Conservation (phyloP, 1,140 invertebrate genomes). For the Heliothis virescens region DNA sequence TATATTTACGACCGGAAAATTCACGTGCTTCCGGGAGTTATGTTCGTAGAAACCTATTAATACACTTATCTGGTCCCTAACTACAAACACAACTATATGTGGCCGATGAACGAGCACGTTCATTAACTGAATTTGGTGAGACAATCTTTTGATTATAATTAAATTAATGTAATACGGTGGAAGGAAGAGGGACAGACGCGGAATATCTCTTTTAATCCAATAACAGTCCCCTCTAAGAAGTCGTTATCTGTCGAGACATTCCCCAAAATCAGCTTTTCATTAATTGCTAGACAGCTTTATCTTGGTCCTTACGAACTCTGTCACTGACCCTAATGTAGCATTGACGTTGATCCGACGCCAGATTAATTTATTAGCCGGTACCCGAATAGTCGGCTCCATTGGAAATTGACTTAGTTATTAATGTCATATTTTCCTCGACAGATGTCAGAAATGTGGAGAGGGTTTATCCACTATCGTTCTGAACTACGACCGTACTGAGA, state of each 20-base stretch:
- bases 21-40: conserved; percentile 14
- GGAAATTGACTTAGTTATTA: conserved; percentile 68
- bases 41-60: conserved; percentile 2
- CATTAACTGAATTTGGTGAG: conserved; percentile 13
- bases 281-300: conserved; percentile 70
- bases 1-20: conserved; percentile 28
- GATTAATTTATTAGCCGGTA: conserved; percentile 71
- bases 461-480: conserved; percentile 54
- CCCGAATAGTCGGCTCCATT: conserved; percentile 54
- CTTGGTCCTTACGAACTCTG: conserved; percentile 55
- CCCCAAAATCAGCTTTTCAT: conserved; percentile 73
- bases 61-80: conserved; percentile 20
- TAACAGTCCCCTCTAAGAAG: conserved; percentile 52
- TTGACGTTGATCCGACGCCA: conserved; percentile 67
- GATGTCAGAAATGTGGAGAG: conserved; percentile 51
- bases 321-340: conserved; percentile 61
- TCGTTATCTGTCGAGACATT: conserved; percentile 65
- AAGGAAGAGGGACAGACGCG: conserved; percentile 23
- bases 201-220: conserved; percentile 65
- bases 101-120: not conserved
- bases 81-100: conserved; percentile 11
- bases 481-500: conserved; percentile 1
- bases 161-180: conserved; percentile 33
- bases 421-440: conserved; percentile 67
- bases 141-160: conserved; percentile 41